Evolutionary conservation across 2,888 invertebrate species (phyloP).

Genomic region (Drosophila ustulata): DNA sequence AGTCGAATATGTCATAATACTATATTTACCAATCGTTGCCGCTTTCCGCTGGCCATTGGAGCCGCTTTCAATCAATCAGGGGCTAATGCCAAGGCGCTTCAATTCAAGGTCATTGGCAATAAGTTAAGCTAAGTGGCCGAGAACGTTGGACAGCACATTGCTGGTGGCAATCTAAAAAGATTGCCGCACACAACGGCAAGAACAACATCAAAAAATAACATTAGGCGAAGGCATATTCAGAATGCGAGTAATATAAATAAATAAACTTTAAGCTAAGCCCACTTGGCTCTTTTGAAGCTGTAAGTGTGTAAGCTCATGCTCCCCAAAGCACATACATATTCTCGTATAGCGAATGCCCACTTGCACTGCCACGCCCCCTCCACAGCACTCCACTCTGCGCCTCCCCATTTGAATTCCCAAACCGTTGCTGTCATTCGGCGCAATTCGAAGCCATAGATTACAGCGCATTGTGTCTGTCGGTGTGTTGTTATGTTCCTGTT

Average conservation of each 20-base stretch:
- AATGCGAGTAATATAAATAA: constrained; percentile 47
- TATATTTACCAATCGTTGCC: constrained; percentile 20
- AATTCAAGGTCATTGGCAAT: constrained; percentile 35
- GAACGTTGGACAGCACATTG: constrained; percentile 11
- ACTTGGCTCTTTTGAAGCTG: constrained; percentile 49
- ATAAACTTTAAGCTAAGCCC: constrained; percentile 61
- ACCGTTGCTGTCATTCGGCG: constrained; percentile 37
- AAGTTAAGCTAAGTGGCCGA: constrained; percentile 32
- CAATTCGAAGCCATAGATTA: constrained; percentile 48
- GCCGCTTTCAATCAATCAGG: constrained; percentile 14
- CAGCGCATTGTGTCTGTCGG: constrained; percentile 31
- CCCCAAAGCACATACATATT: constrained; percentile 12
- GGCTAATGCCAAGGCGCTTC: constrained; percentile 10
- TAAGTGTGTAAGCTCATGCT: constrained; percentile 15
- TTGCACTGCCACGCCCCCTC: background rate
- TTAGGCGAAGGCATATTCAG: constrained; percentile 27
- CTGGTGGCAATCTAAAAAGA: constrained; percentile 5
- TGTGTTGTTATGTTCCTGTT: constrained; percentile 7
- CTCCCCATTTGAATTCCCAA: constrained; percentile 28
- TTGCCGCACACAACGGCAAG: constrained; percentile 17
- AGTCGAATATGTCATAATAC: constrained; percentile 21
- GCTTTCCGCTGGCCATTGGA: constrained; percentile 20
- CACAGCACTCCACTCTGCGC: background rate
- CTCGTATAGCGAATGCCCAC: constrained; percentile 5
- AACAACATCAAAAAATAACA: constrained; percentile 19